These are phyloP conservation scores for Pseudopodoces humilis DNA, from an alignment of 2,113 vertebrate species.

Conservation along the genomic window DNA sequence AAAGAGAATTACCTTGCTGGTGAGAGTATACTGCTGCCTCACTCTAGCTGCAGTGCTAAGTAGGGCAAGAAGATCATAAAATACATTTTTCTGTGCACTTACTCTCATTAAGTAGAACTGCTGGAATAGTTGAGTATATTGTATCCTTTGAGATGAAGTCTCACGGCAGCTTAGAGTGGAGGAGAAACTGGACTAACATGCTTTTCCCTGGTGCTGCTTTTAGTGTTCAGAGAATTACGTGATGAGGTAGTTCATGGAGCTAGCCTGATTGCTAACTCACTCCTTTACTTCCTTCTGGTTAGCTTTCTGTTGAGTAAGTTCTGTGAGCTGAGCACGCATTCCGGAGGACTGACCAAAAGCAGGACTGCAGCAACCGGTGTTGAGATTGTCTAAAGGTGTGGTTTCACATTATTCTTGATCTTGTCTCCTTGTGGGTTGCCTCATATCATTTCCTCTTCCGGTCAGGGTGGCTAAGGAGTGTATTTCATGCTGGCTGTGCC, in stretches of 20 bases:
- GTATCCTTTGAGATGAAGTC: neutral
- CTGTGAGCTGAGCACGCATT: neutral
- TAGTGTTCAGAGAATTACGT: fast-evolving
- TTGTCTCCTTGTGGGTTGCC: neutral
- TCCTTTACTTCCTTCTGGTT: neutral
- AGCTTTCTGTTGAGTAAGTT: neutral
- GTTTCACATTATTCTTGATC: slow-evolving; percentile 17
- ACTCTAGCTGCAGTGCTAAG: neutral
- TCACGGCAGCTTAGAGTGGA: neutral
- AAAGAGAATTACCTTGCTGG: neutral
- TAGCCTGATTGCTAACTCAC: neutral
- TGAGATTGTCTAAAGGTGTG: slow-evolving; percentile 25
- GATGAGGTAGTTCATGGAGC: neutral
- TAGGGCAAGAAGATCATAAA: neutral
- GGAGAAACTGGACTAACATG: neutral
- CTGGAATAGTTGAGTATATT: neutral
- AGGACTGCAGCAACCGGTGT: neutral
- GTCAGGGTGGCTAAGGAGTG: neutral
- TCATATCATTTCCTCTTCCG: slow-evolving; percentile 6
- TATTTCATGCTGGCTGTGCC: neutral
- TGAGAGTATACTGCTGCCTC: neutral
- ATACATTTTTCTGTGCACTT: neutral
- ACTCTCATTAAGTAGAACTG: neutral
- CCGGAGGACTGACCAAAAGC: neutral
- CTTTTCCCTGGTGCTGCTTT: neutral